A percentile compares a stretch with the other conserved stretches of the same genome.
Conservation (phyloP, 1,140 invertebrate genomes). For the Papilio xuthus region DNA sequence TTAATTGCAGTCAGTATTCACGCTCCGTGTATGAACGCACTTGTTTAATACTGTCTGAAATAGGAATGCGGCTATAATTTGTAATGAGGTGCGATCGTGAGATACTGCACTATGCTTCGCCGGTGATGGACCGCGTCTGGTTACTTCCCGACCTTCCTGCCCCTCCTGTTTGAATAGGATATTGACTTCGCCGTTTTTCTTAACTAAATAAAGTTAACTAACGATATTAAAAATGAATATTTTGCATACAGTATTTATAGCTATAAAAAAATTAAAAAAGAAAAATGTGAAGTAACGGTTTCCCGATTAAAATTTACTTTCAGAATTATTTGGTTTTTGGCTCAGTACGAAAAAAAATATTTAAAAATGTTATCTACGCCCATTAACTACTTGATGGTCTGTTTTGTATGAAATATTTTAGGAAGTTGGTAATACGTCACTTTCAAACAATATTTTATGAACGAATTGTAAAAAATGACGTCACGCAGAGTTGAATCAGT, state of each 20-base stretch:
- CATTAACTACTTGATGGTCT: not conserved
- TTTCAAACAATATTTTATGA: constrained; percentile 9
- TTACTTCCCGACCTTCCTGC: constrained; percentile 8
- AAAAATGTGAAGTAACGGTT: too few relatives aligned
- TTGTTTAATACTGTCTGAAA: constrained; percentile 37
- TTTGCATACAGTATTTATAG: too few relatives aligned
- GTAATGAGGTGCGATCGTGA: constrained; percentile 39
- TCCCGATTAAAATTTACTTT: too few relatives aligned
- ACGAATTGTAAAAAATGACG: constrained; percentile 54
- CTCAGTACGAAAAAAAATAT: too few relatives aligned
- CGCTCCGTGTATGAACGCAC: constrained; percentile 28
- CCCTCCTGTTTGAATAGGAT: not conserved
- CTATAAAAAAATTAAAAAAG: too few relatives aligned
- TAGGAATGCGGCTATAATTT: constrained; percentile 39
- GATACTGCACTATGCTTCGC: constrained; percentile 31
- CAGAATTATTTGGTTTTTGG: too few relatives aligned
- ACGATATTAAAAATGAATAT: too few relatives aligned
- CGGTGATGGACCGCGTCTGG: constrained; percentile 12
- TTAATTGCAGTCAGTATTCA: constrained; percentile 37
- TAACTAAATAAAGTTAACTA: not conserved
- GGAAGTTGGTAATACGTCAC: not conserved
- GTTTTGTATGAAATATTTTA: not conserved
- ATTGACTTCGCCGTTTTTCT: not conserved
- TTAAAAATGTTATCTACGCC: too few relatives aligned
- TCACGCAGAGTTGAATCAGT: constrained; percentile 61